phyloP scores from a whole-genome alignment of 2,888 invertebrate genomes.

The Branchellion lobata region DNA sequence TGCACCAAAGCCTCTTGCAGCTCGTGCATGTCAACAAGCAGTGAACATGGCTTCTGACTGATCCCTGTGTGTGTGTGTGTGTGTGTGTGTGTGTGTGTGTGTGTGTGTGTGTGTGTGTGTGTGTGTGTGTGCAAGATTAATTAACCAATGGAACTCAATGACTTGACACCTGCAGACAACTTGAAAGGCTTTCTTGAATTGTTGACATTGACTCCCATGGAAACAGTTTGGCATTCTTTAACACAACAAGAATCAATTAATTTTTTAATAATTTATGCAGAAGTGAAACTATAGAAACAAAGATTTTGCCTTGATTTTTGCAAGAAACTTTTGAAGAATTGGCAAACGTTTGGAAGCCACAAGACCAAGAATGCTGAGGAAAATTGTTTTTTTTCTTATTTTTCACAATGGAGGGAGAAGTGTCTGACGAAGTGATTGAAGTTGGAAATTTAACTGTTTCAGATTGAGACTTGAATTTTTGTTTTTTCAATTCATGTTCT shows the following conservation, averaged over 20 bases:
- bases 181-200: background rate
- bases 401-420: background rate
- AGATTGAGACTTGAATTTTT: background rate
- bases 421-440: background rate
- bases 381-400: background rate
- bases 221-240: background rate
- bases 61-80: no score
- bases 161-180: background rate
- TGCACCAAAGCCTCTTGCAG: no score
- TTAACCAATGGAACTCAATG: no score
- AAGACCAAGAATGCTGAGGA: background rate
- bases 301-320: background rate
- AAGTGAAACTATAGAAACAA: background rate
- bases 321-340: background rate
- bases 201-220: background rate
- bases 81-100: no score
- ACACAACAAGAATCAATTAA: no score
- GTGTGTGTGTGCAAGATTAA: no score
- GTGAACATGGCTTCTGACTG: no score
- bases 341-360: background rate
- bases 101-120: no score
- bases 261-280: background rate
- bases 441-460: background rate
- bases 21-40: no score
- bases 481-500: background rate